A percentile compares a stretch with the other conserved stretches of the same genome.
Evolutionary conservation across 2,113 vertebrate genomes (phyloP).

Genomic region (Ctenomys sociabilis): DNA sequence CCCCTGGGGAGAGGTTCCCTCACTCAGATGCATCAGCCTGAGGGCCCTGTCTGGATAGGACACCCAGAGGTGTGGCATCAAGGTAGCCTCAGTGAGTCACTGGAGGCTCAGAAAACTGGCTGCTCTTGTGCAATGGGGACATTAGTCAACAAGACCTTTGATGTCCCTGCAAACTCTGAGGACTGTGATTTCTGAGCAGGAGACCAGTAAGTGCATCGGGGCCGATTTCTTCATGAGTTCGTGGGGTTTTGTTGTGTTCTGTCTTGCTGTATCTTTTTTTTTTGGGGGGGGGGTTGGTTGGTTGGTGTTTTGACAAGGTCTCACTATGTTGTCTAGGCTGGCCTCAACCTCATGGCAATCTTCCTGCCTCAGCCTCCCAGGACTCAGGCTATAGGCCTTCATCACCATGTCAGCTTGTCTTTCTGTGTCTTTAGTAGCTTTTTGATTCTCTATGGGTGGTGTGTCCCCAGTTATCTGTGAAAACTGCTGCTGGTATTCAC

Average conservation of each 20-base stretch:
- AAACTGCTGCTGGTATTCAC: neutral
- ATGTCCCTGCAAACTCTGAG: neutral
- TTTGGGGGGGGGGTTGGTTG: neutral
- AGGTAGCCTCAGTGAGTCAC: neutral
- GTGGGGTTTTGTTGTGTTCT: neutral
- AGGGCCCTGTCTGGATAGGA: neutral
- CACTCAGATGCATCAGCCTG: fast-evolving
- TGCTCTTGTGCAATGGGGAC: neutral
- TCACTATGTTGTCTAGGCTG: neutral
- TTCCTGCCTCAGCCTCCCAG: neutral
- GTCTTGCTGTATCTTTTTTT: neutral
- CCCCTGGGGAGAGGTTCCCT: neutral
- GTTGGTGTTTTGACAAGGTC: neutral
- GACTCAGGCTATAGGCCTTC: neutral
- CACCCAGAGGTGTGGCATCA: fast-evolving
- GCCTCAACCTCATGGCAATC: neutral
- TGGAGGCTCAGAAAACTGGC: neutral
- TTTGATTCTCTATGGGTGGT: neutral
- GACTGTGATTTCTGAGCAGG: neutral
- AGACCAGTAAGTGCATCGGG: neutral
- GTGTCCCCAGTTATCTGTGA: neutral
- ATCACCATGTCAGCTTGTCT: neutral
- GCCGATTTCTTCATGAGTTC: neutral
- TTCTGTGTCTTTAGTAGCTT: neutral
- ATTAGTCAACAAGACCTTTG: neutral